Evolutionary conservation across 2,888 invertebrate genomes (phyloP).

Genomic region (Dryococelus australis): DNA sequence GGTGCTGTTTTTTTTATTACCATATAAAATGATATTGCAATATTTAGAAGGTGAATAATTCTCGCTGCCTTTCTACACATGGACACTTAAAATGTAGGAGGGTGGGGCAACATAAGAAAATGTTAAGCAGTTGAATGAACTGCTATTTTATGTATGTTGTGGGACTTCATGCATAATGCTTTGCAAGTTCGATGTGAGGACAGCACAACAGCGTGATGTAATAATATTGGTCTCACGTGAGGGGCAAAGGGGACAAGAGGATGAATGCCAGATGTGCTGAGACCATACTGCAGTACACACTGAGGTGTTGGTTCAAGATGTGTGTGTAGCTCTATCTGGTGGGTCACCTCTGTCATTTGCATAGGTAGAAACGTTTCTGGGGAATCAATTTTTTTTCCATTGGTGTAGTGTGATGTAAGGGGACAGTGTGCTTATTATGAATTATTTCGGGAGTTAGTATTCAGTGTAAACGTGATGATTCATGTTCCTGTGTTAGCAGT

Average conservation of each 20-base stretch:
- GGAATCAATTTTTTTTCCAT: background rate
- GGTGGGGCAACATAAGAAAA: background rate
- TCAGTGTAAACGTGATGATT: background rate
- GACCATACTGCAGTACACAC: background rate
- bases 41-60: background rate
- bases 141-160: background rate
- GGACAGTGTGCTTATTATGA: background rate
- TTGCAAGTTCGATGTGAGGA: background rate
- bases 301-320: background rate
- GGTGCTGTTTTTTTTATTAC: too few species aligned
- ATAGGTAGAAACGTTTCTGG: background rate
- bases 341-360: background rate
- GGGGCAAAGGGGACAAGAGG: slow-evolving; percentile 6
- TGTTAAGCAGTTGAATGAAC: slow-evolving; percentile 4
- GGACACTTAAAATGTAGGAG: background rate
- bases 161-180: slow-evolving; percentile 8
- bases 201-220: background rate
- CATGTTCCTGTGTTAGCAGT: background rate
- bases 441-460: background rate
- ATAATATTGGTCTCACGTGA: background rate
- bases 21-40: background rate
- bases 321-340: background rate
- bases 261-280: background rate
- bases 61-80: background rate
- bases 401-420: background rate